Percentiles rank a stretch among this genome's conserved stretches.
phyloP scores from a whole-genome alignment of 2,113 vertebrate genomes.

The Alosa alosa region DNA sequence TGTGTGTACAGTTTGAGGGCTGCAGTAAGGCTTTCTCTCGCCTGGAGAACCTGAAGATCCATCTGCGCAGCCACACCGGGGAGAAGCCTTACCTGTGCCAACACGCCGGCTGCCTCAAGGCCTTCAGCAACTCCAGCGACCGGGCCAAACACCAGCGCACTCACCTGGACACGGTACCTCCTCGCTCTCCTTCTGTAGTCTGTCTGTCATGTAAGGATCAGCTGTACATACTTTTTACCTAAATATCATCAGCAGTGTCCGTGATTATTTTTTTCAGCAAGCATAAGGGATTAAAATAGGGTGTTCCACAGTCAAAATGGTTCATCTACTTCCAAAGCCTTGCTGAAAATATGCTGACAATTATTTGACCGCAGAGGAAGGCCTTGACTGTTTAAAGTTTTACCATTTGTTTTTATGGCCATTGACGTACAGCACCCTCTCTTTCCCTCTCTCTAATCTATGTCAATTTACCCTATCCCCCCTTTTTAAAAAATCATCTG shows the following conservation, averaged over 20 bases:
- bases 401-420: conserved; percentile 12
- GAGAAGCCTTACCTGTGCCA: conserved; percentile 72
- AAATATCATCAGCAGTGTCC: neutral
- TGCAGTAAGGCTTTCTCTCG: conserved; percentile 71
- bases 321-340: neutral
- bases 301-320: neutral
- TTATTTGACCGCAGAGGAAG: neutral
- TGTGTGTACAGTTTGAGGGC: conserved; percentile 64
- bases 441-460: neutral
- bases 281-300: neutral
- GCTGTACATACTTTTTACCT: neutral
- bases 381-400: neutral
- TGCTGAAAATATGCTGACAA: neutral
- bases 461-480: neutral
- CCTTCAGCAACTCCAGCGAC: conserved; percentile 73
- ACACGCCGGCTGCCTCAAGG: conserved; percentile 66
- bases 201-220: neutral
- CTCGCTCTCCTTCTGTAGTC: neutral
- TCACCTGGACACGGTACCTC: conserved; percentile 67
- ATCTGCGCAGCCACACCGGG: conserved; percentile 70
- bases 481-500: neutral
- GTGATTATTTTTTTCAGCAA: neutral
- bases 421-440: neutral
- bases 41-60: conserved; percentile 73
- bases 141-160: conserved; percentile 72